Evolutionary conservation across 2,888 invertebrate species (phyloP).

Genomic region (Sarcophaga variegata): DNA sequence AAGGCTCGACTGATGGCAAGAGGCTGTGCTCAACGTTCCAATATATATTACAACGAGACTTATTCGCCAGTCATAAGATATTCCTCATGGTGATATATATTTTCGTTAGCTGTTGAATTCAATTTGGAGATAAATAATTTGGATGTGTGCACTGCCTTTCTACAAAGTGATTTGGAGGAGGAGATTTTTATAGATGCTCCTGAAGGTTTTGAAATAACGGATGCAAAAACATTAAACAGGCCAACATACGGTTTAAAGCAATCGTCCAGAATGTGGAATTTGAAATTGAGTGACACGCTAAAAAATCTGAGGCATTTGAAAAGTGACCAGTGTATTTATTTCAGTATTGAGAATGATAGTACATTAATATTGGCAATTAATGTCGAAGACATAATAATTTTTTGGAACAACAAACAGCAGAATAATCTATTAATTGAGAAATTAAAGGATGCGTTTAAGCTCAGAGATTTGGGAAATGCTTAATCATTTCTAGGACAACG

Average conservation of each 20-base stretch:
- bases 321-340: too few relatives aligned
- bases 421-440: background rate
- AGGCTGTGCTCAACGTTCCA: background rate
- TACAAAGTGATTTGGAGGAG: background rate
- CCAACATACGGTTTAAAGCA: slow-evolving; percentile 7
- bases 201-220: too few relatives aligned
- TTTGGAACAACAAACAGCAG: too few relatives aligned
- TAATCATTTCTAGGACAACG: background rate
- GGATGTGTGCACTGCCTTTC: slow-evolving; percentile 13
- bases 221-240: background rate
- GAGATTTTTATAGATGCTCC: too few relatives aligned
- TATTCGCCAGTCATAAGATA: slow-evolving; percentile 30
- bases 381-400: too few relatives aligned
- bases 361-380: too few relatives aligned
- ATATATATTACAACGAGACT: background rate
- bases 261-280: slow-evolving; percentile 16
- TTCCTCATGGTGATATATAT: slow-evolving; percentile 7
- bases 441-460: background rate
- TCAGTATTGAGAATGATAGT: too few relatives aligned
- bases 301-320: background rate
- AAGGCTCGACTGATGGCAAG: background rate
- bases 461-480: slow-evolving; percentile 1
- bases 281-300: background rate
- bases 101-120: slow-evolving; percentile 21
- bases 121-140: background rate